Evolutionary conservation across 30 jellyfish, hydroid and myxozoan genomes (phyloP).

Genomic region (Turritopsis dohrnii): DNA sequence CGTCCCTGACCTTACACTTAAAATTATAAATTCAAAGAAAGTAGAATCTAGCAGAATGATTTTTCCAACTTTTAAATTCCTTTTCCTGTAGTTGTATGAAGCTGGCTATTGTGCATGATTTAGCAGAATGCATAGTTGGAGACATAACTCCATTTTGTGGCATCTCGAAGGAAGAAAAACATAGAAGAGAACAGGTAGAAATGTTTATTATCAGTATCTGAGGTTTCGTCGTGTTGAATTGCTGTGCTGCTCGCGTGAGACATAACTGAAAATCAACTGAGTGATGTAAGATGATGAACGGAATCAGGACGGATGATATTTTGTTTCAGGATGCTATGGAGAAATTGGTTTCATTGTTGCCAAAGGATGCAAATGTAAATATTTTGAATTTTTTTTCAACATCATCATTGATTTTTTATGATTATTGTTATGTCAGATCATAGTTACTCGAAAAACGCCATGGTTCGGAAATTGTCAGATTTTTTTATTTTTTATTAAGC

Average conservation of each 20-base stretch:
- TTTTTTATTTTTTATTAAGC: no score
- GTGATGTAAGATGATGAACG: no score
- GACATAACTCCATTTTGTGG: slow-evolving; percentile 86
- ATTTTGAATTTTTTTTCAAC: neutral
- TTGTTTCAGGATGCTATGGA: slow-evolving; percentile 55
- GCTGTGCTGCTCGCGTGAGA: no score
- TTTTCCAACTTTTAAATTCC: neutral
- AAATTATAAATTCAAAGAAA: no score
- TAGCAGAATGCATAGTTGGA: slow-evolving; percentile 94
- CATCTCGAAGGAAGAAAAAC: slow-evolving; percentile 65
- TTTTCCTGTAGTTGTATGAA: slow-evolving; percentile 50
- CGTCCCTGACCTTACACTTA: no score
- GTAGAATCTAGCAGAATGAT: neutral
- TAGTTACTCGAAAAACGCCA: no score
- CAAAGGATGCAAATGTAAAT: neutral
- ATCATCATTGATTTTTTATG: neutral
- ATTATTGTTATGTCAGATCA: neutral
- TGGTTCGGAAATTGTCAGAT: no score
- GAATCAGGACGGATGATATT: neutral
- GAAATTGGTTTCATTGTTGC: slow-evolving; percentile 17
- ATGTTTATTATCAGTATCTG: no score
- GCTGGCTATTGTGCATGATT: slow-evolving; percentile 85
- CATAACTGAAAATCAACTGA: no score
- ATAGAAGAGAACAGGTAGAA: slow-evolving; percentile 57
- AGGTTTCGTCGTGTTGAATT: no score